Evolutionary conservation across 2,888 invertebrate species (phyloP).

Genomic region (Zele albiditarsus): DNA sequence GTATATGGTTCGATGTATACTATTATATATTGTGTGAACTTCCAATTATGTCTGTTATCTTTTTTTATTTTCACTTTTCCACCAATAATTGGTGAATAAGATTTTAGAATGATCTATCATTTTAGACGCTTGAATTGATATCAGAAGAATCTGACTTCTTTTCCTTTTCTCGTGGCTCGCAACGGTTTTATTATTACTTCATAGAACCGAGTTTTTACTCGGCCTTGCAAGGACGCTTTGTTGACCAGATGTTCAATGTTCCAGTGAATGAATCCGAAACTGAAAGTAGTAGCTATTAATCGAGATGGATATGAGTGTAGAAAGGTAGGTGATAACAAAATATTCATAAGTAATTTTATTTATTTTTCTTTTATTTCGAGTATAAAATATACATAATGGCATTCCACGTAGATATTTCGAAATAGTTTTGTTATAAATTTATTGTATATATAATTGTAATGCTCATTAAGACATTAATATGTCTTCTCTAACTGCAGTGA

Average conservation of each 20-base stretch:
- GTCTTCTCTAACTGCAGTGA: constrained; percentile 40
- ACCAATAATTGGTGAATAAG: background rate
- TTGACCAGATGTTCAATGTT: background rate
- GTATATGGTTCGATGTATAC: background rate
- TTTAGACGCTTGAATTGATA: background rate
- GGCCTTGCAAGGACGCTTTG: constrained; percentile 1
- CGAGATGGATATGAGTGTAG: background rate
- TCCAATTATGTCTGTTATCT: background rate
- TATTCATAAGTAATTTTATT: constrained; percentile 55
- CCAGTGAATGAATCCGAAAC: background rate
- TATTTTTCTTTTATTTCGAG: constrained; percentile 62
- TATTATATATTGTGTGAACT: background rate
- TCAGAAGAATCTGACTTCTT: background rate
- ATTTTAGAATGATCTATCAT: background rate
- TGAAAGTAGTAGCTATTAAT: background rate
- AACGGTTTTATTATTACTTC: too few relatives aligned
- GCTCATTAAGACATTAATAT: constrained; percentile 38
- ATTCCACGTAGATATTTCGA: constrained; percentile 65
- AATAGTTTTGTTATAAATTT: constrained; percentile 63
- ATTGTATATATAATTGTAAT: constrained; percentile 52
- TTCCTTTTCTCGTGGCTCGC: background rate
- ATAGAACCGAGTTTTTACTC: background rate
- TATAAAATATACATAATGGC: constrained; percentile 70
- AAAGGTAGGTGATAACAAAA: background rate
- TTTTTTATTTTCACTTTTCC: background rate